Base-by-base conservation (phyloP, 2,888 invertebrate genomes). In the Microplitis deprimator region DNA sequence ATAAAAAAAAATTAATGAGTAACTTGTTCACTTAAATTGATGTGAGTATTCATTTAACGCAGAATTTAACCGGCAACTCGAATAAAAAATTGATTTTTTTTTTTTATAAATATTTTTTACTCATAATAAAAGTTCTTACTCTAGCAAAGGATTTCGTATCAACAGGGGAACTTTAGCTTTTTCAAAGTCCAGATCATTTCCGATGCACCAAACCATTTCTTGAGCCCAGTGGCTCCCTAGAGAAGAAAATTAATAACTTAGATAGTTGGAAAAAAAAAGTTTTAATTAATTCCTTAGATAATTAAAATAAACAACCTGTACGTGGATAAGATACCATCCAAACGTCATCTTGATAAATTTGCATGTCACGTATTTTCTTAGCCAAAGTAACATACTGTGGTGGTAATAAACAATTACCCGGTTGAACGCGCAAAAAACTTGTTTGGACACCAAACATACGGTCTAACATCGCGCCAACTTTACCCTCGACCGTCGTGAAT, bases 161-260 rank as follows among this genome's bases (percentile, higher is more conserved):
- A 92, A 92, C 91, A 94, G 81, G 91, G 92, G 77, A 5, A 84
- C 78, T 92, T 93, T 85, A 93, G 93, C 0, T 96, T 92, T 93
- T 84, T 95, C 93, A 84, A 94, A 96, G 87, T 98, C 93, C 80
- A 96, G 91, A 83, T 95, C 93, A 84, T 96, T 95, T 4, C 94
- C 94, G 77, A 98, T 93, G n/a, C 97, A 91, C 95, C 97, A 98
- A 1, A 96, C 93, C 94, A 98, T 96, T 91, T 98, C 97, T 87
- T 97, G 97, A 0, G 95, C 93, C 97, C 97, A 98, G 0, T 97
- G 97, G 29, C 97, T 97, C 13, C 96, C 95, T 95, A 80, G 1
- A 7, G 8, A 6, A 62, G 16, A 62, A 62, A 17, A 16, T 62
- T 40, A 78, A 81, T 69, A 40, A 17, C 2, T 13, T 29, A 29